Evolutionary conservation across 2,113 vertebrate species (phyloP).

Genomic region (Monarcha castaneiventris): DNA sequence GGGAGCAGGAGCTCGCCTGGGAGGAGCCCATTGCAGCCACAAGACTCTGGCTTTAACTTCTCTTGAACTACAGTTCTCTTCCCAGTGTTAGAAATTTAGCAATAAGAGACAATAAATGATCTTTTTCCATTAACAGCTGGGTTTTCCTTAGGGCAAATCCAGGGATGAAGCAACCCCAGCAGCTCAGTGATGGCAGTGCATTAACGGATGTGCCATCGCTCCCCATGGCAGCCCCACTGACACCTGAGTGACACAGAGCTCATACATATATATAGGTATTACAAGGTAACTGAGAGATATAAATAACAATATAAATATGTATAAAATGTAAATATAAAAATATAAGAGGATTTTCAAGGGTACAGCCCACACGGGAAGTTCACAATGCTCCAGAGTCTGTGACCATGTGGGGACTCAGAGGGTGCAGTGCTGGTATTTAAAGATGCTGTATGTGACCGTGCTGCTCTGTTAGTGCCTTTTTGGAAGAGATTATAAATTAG

Average conservation of each 20-base stretch:
- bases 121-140: not conserved
- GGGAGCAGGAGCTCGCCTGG: not conserved
- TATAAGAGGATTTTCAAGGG: not conserved
- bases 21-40: not conserved
- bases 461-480: not conserved
- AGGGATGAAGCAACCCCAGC: not conserved
- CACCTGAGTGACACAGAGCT: not conserved
- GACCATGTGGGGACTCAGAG: fast-evolving
- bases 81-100: not conserved
- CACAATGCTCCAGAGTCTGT: fast-evolving
- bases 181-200: not conserved
- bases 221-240: not conserved
- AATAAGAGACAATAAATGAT: not conserved
- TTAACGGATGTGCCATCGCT: fast-evolving
- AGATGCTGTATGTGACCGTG: fast-evolving
- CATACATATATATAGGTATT: not conserved
- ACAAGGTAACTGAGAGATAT: not conserved
- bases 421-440: not conserved
- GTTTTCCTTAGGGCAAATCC: not conserved
- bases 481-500: not conserved
- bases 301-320: not conserved
- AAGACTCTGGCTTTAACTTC: not conserved
- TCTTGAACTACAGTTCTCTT: not conserved
- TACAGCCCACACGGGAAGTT: not conserved
- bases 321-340: not conserved